A percentile compares a stretch with the other conserved stretches of the same genome.
Conservation (phyloP, 2,797 vertebrate species). For the Amblyraja radiata region DNA sequence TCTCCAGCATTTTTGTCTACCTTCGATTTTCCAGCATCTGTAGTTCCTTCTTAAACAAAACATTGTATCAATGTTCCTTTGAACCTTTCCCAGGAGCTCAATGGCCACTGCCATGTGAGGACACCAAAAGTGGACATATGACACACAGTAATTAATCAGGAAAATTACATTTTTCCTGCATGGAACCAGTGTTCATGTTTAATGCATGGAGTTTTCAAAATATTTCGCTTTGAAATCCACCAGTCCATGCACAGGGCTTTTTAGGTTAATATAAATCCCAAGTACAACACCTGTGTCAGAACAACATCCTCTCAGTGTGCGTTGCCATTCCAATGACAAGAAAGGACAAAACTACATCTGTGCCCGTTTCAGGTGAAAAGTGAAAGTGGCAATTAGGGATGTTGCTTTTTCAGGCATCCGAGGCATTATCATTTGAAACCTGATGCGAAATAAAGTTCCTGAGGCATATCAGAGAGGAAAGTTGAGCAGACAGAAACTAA, state of each 20-base stretch:
- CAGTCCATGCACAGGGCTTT: too few relatives aligned
- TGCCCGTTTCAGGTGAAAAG: background rate
- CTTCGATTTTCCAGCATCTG: too few relatives aligned
- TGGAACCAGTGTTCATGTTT: background rate
- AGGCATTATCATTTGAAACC: background rate
- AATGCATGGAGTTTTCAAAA: background rate
- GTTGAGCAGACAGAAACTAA: conserved; percentile 1
- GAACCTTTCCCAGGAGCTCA: background rate
- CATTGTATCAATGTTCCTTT: background rate
- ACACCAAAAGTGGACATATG: background rate
- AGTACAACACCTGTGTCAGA: background rate
- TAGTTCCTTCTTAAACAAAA: too few relatives aligned
- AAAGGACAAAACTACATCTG: background rate
- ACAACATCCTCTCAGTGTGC: background rate
- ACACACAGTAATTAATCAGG: background rate
- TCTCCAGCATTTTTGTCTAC: too few relatives aligned
- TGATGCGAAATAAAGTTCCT: background rate
- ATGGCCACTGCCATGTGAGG: background rate
- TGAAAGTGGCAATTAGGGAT: background rate
- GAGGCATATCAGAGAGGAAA: background rate
- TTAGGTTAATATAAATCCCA: background rate
- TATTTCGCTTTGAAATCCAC: background rate
- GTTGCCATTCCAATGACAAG: background rate
- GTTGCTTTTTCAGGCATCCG: background rate
- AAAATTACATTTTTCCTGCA: background rate